Conservation (phyloP, 2,113 vertebrate genomes). For the Okapia johnstoni region DNA sequence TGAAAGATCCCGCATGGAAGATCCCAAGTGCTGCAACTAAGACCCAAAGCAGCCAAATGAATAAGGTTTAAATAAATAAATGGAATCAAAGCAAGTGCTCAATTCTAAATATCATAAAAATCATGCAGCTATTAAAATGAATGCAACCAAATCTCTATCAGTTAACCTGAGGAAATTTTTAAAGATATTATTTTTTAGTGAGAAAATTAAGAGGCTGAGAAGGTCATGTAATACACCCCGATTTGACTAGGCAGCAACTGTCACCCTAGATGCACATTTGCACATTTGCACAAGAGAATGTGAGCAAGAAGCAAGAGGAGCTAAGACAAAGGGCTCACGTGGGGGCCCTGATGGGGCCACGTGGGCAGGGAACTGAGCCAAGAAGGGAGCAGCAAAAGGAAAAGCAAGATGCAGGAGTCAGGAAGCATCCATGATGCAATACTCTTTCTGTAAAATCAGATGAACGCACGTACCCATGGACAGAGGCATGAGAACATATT, state of each 20-base stretch:
- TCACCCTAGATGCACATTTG: accelerated
- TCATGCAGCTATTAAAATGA: not conserved
- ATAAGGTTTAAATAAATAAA: not conserved
- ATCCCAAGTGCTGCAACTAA: not conserved
- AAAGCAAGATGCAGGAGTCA: not conserved
- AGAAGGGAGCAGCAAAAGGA: accelerated
- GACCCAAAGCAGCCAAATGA: not conserved
- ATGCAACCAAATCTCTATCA: not conserved
- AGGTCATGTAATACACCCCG: accelerated
- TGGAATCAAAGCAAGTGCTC: not conserved
- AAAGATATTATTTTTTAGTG: not conserved
- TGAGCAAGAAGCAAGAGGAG: accelerated
- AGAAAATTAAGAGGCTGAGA: not conserved
- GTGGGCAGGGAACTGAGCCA: not conserved
- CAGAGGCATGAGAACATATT: accelerated
- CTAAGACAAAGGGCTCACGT: accelerated
- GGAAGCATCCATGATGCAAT: accelerated
- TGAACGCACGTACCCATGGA: accelerated
- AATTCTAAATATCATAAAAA: not conserved
- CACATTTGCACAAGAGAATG: accelerated
- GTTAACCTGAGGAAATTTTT: not conserved
- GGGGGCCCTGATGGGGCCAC: not conserved
- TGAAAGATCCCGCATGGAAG: accelerated
- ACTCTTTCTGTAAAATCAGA: accelerated
- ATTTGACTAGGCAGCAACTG: accelerated